Evolutionary conservation across 23 tunicate genomes (phyloP).

Genomic region (Phallusia fumigata): DNA sequence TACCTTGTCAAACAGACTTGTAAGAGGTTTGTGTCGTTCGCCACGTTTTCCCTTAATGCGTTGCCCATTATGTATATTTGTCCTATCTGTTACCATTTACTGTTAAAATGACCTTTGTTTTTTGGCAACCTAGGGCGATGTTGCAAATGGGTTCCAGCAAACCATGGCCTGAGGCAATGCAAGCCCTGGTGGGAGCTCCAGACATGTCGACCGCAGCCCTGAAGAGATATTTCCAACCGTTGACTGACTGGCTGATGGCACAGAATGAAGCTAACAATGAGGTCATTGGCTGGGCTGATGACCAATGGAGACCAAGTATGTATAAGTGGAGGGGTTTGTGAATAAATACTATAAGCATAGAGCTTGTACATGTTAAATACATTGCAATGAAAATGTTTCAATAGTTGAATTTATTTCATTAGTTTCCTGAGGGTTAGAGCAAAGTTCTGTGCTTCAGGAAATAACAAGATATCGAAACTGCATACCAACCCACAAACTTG

Average conservation of each 20-base stretch:
- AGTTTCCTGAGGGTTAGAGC: too few species aligned
- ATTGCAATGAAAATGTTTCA: too few species aligned
- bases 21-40: too few species aligned
- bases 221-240: constrained; percentile 35
- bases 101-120: background rate
- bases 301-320: background rate
- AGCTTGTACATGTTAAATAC: too few species aligned
- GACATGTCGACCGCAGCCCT: constrained; percentile 28
- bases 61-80: too few species aligned
- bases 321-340: background rate
- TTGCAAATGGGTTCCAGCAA: constrained; percentile 47
- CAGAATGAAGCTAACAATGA: constrained; percentile 39
- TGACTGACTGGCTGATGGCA: constrained; percentile 34
- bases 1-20: too few species aligned
- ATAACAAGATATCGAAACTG: too few species aligned
- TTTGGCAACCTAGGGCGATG: constrained; percentile 26
- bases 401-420: too few species aligned
- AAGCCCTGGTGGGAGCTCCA: constrained; percentile 28
- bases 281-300: constrained; percentile 40
- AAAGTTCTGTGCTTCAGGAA: too few species aligned
- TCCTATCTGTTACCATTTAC: background rate
- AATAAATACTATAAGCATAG: too few species aligned
- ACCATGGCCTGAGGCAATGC: constrained; percentile 44
- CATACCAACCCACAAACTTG: too few species aligned
- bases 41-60: too few species aligned